These are phyloP conservation scores for Pachyrhynchus sulphureomaculatus DNA, from an alignment of 1,140 invertebrate genomes.

Conservation along the genomic window DNA sequence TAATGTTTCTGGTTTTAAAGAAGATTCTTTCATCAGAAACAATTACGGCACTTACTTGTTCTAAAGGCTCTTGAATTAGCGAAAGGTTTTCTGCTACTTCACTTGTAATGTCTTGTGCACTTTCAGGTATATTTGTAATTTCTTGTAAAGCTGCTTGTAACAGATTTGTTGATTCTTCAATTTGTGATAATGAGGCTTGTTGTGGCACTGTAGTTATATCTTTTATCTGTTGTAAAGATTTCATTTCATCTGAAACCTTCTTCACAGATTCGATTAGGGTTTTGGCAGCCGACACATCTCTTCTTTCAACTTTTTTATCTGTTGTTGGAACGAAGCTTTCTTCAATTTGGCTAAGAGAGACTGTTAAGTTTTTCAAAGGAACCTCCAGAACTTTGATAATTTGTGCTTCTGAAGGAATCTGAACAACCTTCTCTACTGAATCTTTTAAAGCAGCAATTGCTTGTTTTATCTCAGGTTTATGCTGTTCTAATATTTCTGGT, in stretches of 20 bases:
- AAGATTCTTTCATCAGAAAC: neutral
- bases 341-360: neutral
- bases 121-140: neutral
- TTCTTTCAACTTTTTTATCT: too few species aligned
- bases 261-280: neutral
- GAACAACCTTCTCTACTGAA: constrained; percentile 9
- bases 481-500: neutral
- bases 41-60: neutral
- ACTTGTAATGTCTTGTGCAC: constrained; percentile 9
- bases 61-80: neutral
- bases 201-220: neutral
- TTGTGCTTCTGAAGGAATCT: constrained; percentile 9
- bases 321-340: neutral
- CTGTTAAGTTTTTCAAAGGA: neutral
- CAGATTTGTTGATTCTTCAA: constrained; percentile 2
- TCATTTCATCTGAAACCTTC: neutral
- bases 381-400: constrained; percentile 3
- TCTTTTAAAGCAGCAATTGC: constrained; percentile 8
- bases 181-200: neutral
- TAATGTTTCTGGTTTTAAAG: constrained; percentile 2
- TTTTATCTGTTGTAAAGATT: neutral
- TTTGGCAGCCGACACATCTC: neutral
- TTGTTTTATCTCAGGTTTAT: constrained; percentile 8
- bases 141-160: constrained; percentile 9
- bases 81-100: neutral